These are phyloP conservation scores for Falco naumanni DNA, from an alignment of 2,797 vertebrate genomes.

Conservation along the genomic window DNA sequence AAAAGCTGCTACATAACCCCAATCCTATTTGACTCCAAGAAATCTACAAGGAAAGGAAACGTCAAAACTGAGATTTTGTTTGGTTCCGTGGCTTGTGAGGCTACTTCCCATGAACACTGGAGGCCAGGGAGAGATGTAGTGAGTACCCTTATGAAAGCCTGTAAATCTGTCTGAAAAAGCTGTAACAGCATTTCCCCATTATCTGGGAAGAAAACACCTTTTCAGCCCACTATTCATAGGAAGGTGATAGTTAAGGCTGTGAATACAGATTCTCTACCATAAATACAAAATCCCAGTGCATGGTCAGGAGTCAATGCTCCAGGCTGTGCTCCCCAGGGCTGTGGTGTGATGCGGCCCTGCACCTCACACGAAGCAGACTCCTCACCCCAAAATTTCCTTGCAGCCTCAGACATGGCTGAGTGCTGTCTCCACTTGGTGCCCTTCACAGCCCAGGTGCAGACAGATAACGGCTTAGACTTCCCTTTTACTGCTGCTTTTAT, in stretches of 20 bases:
- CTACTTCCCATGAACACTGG: background rate
- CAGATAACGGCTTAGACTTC: conserved; percentile 13
- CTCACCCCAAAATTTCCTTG: background rate
- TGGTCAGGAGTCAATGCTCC: fast-evolving
- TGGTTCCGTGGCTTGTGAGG: background rate
- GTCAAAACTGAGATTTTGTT: background rate
- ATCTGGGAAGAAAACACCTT: background rate
- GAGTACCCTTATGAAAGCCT: background rate
- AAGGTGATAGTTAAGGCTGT: background rate
- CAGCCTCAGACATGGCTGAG: background rate
- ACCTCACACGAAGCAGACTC: background rate
- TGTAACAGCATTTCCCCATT: background rate
- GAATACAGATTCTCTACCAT: background rate
- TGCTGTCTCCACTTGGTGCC: fast-evolving
- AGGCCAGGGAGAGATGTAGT: background rate
- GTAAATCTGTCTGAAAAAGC: background rate
- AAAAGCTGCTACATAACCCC: background rate
- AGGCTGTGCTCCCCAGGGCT: background rate
- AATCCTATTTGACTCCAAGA: background rate
- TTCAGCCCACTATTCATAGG: background rate
- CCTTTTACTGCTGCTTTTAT: conserved; percentile 51
- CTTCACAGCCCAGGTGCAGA: conserved; percentile 17
- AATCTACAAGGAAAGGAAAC: background rate
- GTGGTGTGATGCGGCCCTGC: background rate
- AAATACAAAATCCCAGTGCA: fast-evolving